Conservation (phyloP, 2,888 invertebrate genomes). For the Drosophila nr. perissopoda region DNA sequence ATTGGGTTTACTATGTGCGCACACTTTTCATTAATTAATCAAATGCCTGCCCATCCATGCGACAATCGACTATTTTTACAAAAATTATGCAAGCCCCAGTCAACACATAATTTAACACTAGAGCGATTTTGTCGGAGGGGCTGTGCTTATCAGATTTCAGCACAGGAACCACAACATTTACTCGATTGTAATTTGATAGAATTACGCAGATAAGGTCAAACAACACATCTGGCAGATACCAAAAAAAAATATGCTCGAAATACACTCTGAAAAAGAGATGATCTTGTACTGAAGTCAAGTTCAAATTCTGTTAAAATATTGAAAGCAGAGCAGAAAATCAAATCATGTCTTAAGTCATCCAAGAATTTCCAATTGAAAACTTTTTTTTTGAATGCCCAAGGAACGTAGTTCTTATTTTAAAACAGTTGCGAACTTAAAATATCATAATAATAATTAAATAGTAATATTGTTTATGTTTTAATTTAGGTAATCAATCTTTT, state of each 20-base stretch:
- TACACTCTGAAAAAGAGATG: background rate
- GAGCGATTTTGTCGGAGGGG: slow-evolving; percentile 69
- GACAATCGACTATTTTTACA: slow-evolving; percentile 56
- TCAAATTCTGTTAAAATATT: background rate
- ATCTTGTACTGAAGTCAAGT: background rate
- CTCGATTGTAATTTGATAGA: slow-evolving; percentile 68
- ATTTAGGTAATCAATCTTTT: background rate
- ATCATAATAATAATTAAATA: background rate
- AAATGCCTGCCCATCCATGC: slow-evolving; percentile 61
- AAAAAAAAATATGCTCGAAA: slow-evolving; percentile 37
- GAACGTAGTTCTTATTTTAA: background rate
- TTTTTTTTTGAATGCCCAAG: background rate
- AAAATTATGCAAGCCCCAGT: slow-evolving; percentile 41
- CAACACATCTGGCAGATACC: slow-evolving; percentile 37
- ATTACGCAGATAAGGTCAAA: slow-evolving; percentile 60
- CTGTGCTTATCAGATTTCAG: slow-evolving; percentile 69
- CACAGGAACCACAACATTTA: slow-evolving; percentile 29
- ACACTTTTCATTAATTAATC: slow-evolving; percentile 62
- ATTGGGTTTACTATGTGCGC: slow-evolving; percentile 9
- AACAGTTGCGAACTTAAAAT: background rate
- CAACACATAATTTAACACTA: slow-evolving; percentile 73
- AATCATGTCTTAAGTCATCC: background rate
- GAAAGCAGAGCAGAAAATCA: background rate
- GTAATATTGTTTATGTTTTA: background rate
- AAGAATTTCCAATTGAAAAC: background rate